Conservation (phyloP, 2,888 invertebrate species). For the Heliconius aoede region DNA sequence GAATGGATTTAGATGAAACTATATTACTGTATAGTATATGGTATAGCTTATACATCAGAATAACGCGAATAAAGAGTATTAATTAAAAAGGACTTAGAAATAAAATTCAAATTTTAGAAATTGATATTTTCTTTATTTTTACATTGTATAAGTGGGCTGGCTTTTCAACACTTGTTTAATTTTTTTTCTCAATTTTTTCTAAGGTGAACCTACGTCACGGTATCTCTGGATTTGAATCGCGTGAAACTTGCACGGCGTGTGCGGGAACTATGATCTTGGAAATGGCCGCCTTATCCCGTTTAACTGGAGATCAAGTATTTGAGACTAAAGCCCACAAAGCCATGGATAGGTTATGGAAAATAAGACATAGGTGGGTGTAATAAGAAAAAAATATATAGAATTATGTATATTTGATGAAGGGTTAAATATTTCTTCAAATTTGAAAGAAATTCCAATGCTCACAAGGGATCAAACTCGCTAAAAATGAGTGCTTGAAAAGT, state of each 20-base stretch:
- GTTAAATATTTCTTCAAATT: background rate
- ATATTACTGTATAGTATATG: too few species aligned
- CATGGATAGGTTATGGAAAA: slow-evolving; percentile 98
- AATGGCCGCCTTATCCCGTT: slow-evolving; percentile 96
- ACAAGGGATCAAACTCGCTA: too few species aligned
- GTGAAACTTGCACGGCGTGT: slow-evolving; percentile 98
- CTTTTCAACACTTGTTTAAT: background rate
- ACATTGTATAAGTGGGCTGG: too few species aligned
- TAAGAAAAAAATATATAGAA: background rate
- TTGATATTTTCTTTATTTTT: too few species aligned
- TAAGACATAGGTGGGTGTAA: slow-evolving; percentile 87
- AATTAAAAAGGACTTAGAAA: too few species aligned
- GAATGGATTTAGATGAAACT: too few species aligned
- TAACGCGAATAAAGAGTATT: too few species aligned
- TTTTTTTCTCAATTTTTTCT: background rate
- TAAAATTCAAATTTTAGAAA: too few species aligned
- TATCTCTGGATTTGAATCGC: slow-evolving; percentile 89
- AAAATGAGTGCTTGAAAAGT: too few species aligned
- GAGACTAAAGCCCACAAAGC: slow-evolving; percentile 97
- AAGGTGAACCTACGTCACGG: slow-evolving; percentile 92
- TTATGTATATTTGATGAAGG: background rate
- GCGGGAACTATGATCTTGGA: slow-evolving; percentile 99
- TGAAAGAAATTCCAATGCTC: background rate
- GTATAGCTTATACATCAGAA: too few species aligned
- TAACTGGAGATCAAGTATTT: slow-evolving; percentile 95